These are phyloP conservation scores for Lepus timidus DNA, from an alignment of 2,113 vertebrate genomes.

Conservation along the genomic window DNA sequence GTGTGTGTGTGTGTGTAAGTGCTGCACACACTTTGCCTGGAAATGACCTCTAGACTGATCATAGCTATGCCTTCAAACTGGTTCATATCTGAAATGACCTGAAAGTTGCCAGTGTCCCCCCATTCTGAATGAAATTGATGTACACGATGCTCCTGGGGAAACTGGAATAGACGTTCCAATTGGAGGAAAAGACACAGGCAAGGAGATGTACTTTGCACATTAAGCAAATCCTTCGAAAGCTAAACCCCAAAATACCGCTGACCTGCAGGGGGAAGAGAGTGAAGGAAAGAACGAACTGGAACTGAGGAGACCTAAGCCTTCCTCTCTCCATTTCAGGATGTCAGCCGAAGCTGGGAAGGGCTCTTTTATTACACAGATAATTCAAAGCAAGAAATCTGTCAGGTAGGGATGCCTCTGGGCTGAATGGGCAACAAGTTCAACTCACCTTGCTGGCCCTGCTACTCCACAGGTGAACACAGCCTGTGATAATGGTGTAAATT, in stretches of 20 bases:
- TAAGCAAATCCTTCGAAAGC: slow-evolving; percentile 46
- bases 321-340: neutral
- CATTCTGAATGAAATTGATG: neutral
- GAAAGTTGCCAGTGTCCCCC: neutral
- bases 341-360: neutral
- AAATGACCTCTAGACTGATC: neutral
- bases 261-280: neutral
- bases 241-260: neutral
- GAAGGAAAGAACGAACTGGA: neutral
- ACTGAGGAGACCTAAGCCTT: fast-evolving
- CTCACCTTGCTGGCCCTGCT: neutral
- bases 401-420: neutral
- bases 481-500: slow-evolving; percentile 85
- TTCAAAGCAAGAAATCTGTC: slow-evolving; percentile 52
- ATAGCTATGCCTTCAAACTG: neutral
- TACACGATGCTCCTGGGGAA: neutral
- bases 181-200: neutral
- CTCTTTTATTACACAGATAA: slow-evolving; percentile 51
- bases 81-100: neutral
- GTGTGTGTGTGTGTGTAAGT: neutral
- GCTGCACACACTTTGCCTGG: neutral
- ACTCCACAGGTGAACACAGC: slow-evolving; percentile 75
- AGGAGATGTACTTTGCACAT: neutral
- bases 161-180: neutral
- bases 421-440: slow-evolving; percentile 40